Percentiles rank a stretch among this genome's conserved stretches.
Evolutionary conservation across 1,140 invertebrate species (phyloP).

Genomic region (Aphelenchoides fujianensis): DNA sequence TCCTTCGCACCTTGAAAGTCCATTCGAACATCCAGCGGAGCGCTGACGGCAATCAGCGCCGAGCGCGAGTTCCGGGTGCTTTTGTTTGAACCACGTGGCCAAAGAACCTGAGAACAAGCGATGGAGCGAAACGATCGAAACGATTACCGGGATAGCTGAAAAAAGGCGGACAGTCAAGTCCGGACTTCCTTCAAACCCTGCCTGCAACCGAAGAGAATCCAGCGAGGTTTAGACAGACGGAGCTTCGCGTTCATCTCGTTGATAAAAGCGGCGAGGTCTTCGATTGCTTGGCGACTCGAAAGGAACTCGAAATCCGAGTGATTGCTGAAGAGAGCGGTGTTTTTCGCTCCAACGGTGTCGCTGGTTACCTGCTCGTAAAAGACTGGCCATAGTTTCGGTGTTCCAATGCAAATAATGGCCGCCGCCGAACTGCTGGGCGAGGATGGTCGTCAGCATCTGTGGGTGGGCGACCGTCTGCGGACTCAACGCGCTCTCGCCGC

Average conservation of each 20-base stretch:
- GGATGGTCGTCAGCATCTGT: background rate
- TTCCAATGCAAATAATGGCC: conserved; percentile 10
- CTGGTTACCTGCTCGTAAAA: background rate
- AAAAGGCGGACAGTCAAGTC: no score
- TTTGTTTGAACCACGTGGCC: conserved; percentile 12
- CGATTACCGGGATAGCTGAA: conserved; percentile 32
- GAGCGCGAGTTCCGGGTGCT: background rate
- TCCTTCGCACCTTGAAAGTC: conserved; percentile 9
- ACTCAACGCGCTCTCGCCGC: background rate
- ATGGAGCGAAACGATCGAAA: background rate
- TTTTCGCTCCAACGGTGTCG: no score
- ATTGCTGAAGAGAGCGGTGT: no score
- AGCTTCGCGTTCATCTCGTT: conserved; percentile 18
- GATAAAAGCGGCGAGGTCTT: conserved; percentile 31
- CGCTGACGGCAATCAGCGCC: conserved; percentile 19
- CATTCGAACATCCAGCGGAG: conserved; percentile 8
- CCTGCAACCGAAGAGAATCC: conserved; percentile 39
- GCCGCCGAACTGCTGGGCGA: background rate
- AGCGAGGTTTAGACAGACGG: background rate
- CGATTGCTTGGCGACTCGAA: conserved; percentile 27
- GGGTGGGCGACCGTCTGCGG: background rate
- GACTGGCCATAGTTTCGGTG: conserved; percentile 17
- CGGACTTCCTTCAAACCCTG: no score
- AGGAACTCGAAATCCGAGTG: conserved; percentile 22
- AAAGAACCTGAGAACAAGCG: background rate